These are phyloP conservation scores for Geotrupes spiniger DNA, from an alignment of 2,888 invertebrate genomes.

Conservation along the genomic window DNA sequence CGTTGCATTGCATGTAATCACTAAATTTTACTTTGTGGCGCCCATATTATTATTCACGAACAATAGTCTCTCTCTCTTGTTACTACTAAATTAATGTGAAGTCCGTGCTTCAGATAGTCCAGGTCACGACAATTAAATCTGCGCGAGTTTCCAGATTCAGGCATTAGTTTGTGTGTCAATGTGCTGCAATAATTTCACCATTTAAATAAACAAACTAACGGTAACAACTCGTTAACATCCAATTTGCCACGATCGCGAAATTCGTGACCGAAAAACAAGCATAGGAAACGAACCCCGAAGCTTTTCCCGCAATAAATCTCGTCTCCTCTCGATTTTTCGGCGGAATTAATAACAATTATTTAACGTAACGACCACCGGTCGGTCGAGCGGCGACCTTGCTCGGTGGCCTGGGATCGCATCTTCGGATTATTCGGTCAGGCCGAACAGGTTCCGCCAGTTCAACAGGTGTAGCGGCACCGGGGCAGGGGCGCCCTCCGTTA, in stretches of 20 bases:
- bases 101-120: no score
- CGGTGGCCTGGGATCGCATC: slow-evolving; percentile 30
- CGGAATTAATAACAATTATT: slow-evolving; percentile 19
- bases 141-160: no score
- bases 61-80: no score
- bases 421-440: slow-evolving; percentile 34
- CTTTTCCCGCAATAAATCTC: slow-evolving; percentile 6
- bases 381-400: slow-evolving; percentile 28
- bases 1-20: no score
- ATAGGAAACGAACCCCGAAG: not conserved
- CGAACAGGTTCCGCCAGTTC: slow-evolving; percentile 42
- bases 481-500: slow-evolving; percentile 36
- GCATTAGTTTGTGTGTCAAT: no score
- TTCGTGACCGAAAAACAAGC: no score
- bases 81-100: no score
- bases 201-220: not conserved
- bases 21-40: no score
- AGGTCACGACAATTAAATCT: no score
- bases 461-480: slow-evolving; percentile 37
- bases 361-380: slow-evolving; percentile 18
- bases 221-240: not conserved
- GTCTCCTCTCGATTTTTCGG: slow-evolving; percentile 7
- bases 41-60: no score
- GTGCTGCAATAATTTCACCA: no score
- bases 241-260: not conserved